These are phyloP conservation scores for Chloroceryle inda DNA, from an alignment of 2,797 vertebrate genomes.

Conservation along the genomic window DNA sequence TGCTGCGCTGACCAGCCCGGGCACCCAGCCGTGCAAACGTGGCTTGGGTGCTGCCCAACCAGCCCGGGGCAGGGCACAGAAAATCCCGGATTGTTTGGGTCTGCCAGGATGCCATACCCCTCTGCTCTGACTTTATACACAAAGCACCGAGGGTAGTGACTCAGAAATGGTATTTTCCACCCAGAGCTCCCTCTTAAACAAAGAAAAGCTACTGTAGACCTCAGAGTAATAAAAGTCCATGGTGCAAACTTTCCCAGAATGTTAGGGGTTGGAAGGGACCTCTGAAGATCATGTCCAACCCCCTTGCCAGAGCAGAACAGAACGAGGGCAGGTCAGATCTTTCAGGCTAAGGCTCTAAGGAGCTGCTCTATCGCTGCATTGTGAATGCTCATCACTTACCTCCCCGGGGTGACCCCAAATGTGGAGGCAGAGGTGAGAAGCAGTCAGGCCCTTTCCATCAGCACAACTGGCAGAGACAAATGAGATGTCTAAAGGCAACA, in stretches of 20 bases:
- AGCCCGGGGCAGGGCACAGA: background rate
- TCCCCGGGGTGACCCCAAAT: background rate
- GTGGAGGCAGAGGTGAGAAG: fast-evolving
- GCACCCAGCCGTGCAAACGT: background rate
- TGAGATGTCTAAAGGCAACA: background rate
- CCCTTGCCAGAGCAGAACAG: too few species aligned
- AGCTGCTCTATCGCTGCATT: background rate
- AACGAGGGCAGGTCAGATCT: too few species aligned
- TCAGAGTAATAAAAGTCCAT: background rate
- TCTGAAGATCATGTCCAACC: too few species aligned
- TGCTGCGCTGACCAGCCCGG: background rate
- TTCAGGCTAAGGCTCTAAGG: background rate
- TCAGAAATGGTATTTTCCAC: background rate
- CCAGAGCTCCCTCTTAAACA: background rate
- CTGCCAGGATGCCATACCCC: background rate
- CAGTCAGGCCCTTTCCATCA: background rate
- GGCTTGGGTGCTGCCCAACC: background rate
- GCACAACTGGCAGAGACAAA: background rate
- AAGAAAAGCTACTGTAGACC: background rate
- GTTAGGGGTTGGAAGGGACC: too few species aligned
- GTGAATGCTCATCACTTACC: background rate
- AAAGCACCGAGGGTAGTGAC: background rate
- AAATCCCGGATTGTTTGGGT: fast-evolving
- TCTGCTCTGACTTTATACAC: background rate
- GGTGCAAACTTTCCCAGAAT: background rate